Evolutionary conservation across 1,140 invertebrate genomes (phyloP), one percentile per base, ranked within the genome.

Genomic region (Drosophila ambigua): DNA sequence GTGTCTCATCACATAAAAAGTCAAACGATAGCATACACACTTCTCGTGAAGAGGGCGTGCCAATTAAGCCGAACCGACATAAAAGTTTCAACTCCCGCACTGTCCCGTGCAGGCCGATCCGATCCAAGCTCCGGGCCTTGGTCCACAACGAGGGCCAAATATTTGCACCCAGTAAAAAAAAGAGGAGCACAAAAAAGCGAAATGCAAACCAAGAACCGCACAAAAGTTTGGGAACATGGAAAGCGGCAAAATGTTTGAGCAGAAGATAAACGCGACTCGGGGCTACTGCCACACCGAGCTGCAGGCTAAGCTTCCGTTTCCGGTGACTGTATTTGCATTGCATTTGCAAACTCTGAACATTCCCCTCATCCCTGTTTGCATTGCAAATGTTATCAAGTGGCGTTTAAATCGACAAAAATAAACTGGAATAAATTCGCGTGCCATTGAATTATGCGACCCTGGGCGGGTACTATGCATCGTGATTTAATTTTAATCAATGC

Each of bases 331-430:
- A 49, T 63, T 49, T 76, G 35, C 35, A 39, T 63, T 57, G 71
- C 52, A 31, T 74, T 66, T 81, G 58, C 64, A 61, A 43, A 43
- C 60, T 26, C 60, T 15, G 41, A 46, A 64, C 61, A 65, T 15
- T 48, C 48, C 64, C 58, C 16, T 35, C 52, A 26, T 43, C 41
- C 31, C 54, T 60, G 72, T 73, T 87, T 79, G 82, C 82, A 82
- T 68, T 78, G 82, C 83, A 87, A 88, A 88, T 87, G 49, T 52
- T 60, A 81, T 87, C 81, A 79, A 84, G 77, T 85, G 72, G 52
- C 55, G 48, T 65, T 72, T 53, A 74, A 75, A 65, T 66, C 55
- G 62, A 44, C 24, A 46, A 58, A 35, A 39, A 5, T 39, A 39
- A 64, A 55, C 52, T 43, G 45, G 41, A 65, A 73, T 75, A 66